Base-by-base conservation (phyloP, 2,797 vertebrate species). In the Channallabes apus region DNA sequence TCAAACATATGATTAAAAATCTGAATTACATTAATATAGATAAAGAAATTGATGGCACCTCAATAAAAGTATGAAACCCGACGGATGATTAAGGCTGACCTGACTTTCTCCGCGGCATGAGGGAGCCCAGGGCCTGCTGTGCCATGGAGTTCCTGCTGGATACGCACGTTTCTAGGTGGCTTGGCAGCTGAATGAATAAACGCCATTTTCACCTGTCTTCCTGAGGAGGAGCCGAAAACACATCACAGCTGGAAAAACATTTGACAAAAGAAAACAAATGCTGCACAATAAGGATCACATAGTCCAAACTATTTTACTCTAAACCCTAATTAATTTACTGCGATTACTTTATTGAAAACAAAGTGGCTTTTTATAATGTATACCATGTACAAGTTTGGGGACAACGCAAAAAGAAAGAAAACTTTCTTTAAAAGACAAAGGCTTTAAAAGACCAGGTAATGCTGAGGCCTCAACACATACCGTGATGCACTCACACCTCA, bases 171-270 rank as follows among this genome's bases (percentile, higher is more conserved):
- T 90, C 95, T 95, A 9, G 95, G 95, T 82, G 96, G 96, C 92
- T 97, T 98, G 88, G 95, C 96, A 91, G 93, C 93, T n/a, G 93
- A 92, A 82, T 95, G 93, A 89, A 97, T 88, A 85, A 96, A 97
- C 67, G 96, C 95, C 94, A 97, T 93, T 93, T 97, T 98, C 89
- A 96, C 94, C 93, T 96, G 96, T 75, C 96, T 94, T 58, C 96
- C 97, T 97, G 86, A 87, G n/a, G 0, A n/a, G 82, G 41, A 61
- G n/a, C 67, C 59, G 51, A 15, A 71, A 51, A 8, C 62, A 81
- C 22, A 79, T 79, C 77, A 85, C 61, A 32, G 35, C 38, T 85
- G 29, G 29, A 22, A 54, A 59, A 15, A 64, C 17, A 78, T 14
- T 18, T 58, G 72, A n/a, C 11, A n/a, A 11, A 32, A 77, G 14